phyloP scores from a whole-genome alignment of 92 coral and sea anemone species.

The Diadumene lineata region DNA sequence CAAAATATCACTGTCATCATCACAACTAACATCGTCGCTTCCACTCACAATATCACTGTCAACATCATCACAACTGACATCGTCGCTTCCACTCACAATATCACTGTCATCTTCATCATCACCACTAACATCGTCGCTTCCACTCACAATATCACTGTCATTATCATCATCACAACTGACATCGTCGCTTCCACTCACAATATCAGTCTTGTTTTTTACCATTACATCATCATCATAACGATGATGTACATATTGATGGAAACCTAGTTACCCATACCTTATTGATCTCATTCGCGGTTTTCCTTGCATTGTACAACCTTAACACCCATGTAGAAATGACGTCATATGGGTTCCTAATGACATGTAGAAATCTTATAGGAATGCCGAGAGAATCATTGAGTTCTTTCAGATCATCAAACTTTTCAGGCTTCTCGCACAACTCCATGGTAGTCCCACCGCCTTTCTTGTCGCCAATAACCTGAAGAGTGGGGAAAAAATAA shows the following conservation, averaged over 20 bases:
- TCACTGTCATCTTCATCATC: too few species aligned
- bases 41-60: too few species aligned
- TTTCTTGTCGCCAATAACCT: conserved; percentile 55
- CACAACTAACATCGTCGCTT: too few species aligned
- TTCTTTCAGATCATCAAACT: conserved; percentile 27
- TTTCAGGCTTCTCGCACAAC: conserved; percentile 30
- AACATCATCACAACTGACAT: too few species aligned
- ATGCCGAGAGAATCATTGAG: conserved; percentile 18
- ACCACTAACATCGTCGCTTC: too few species aligned
- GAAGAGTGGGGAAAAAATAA: too few species aligned
- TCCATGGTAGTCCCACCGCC: conserved; percentile 56
- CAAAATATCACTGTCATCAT: too few species aligned
- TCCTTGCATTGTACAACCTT: conserved; percentile 7
- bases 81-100: too few species aligned
- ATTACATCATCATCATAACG: neutral
- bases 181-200: neutral
- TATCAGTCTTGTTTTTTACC: neutral
- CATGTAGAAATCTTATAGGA: conserved; percentile 46
- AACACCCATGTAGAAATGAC: conserved; percentile 40
- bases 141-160: neutral
- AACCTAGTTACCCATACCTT: neutral
- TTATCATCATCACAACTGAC: too few species aligned
- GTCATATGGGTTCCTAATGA: conserved; percentile 48
- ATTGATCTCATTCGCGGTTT: neutral
- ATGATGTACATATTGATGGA: neutral